phyloP scores from a whole-genome alignment of 2,797 vertebrate species.

The Rhodeus uyekii region DNA sequence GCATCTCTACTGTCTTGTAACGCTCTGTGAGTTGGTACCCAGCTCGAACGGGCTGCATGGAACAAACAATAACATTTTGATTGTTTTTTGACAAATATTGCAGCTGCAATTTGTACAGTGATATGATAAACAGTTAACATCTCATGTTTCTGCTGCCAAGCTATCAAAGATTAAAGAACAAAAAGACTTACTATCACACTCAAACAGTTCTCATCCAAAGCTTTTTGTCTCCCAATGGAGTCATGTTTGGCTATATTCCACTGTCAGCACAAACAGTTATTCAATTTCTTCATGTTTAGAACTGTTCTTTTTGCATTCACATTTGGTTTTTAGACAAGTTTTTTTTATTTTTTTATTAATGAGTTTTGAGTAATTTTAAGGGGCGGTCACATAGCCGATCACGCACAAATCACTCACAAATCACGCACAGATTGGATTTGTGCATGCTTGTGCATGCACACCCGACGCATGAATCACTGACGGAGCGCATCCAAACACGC shows the following conservation, averaged over 20 bases:
- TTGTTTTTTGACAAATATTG: background rate
- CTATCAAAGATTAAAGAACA: background rate
- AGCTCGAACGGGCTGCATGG: background rate
- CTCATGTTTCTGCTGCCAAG: background rate
- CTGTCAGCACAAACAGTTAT: background rate
- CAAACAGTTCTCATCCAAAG: background rate
- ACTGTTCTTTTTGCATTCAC: background rate
- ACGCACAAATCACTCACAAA: no score
- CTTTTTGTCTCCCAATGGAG: background rate
- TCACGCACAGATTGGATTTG: no score
- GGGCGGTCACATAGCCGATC: no score
- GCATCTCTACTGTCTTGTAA: conserved; percentile 17
- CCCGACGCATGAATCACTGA: no score
- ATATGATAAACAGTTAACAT: background rate
- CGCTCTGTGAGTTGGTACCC: background rate
- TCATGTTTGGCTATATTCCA: background rate
- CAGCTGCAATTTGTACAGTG: background rate
- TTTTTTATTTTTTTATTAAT: no score
- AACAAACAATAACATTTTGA: background rate
- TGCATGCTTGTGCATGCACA: no score
- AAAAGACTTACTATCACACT: background rate
- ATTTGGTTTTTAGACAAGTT: no score
- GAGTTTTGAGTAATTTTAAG: no score
- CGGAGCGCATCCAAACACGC: no score
- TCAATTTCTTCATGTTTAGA: background rate